phyloP scores from a whole-genome alignment of 2,888 invertebrate species.

The Tromatobia lineatoria region DNA sequence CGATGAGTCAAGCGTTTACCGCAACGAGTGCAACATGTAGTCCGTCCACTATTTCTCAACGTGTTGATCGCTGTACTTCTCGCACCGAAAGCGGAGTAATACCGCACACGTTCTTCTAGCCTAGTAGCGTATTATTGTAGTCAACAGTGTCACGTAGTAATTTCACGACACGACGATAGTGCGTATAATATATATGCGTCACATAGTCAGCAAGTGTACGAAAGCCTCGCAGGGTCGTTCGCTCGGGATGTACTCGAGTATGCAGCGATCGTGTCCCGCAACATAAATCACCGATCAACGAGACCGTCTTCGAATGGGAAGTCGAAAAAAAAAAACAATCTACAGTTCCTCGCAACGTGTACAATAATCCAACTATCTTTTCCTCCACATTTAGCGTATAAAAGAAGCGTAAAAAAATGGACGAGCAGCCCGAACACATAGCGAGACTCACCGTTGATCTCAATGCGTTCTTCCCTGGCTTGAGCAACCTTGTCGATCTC shows the following conservation, averaged over 20 bases:
- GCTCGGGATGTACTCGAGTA: constrained; percentile 32
- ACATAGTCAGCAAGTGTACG: constrained; percentile 36
- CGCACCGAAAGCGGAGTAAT: not conserved
- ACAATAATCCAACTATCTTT: not conserved
- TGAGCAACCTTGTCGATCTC: constrained; percentile 88
- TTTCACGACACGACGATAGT: constrained; percentile 39
- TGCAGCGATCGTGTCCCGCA: constrained; percentile 56
- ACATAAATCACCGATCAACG: constrained; percentile 60
- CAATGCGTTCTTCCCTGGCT: constrained; percentile 88
- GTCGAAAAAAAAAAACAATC: constrained; percentile 11
- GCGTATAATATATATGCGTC: constrained; percentile 52
- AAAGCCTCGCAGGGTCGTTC: constrained; percentile 63
- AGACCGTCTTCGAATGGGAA: constrained; percentile 36
- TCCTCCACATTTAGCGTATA: not conserved
- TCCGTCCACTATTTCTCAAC: not conserved
- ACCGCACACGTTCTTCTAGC: not conserved
- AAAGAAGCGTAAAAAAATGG: not conserved
- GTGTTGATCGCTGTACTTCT: not conserved
- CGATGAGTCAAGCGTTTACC: not conserved
- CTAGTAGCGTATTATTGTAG: constrained; percentile 13
- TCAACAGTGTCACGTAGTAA: constrained; percentile 54
- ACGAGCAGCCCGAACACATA: not conserved
- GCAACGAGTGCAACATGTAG: not conserved
- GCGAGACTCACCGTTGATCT: constrained; percentile 88
- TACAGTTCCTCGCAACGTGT: not conserved